phyloP scores from a whole-genome alignment of 2,888 invertebrate species.

The Scelioninae gen. 1 region DNA sequence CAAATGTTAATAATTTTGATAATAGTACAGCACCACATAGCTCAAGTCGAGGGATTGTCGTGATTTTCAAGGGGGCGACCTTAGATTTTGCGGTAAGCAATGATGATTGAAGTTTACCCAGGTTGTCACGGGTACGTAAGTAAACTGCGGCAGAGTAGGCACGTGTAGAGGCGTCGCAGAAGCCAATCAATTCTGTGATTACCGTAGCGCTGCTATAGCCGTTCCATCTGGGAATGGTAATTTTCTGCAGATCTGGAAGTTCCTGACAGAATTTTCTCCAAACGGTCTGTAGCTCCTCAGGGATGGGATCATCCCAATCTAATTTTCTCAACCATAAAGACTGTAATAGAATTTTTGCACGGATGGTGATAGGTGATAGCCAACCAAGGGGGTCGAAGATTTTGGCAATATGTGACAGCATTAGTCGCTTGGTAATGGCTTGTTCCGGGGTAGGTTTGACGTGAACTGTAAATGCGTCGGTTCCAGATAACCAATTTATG shows the following conservation, averaged over 20 bases:
- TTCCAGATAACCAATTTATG: not conserved
- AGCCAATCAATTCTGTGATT: not conserved
- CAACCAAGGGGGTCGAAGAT: slow-evolving; percentile 21
- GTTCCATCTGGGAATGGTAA: not conserved
- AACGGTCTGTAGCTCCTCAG: not conserved
- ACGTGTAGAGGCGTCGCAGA: not conserved
- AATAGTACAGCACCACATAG: not conserved
- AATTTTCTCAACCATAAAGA: slow-evolving; percentile 31
- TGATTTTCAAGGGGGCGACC: not conserved
- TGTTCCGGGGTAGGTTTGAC: not conserved
- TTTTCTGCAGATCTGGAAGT: not conserved
- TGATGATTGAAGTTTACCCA: not conserved
- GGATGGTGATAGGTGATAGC: not conserved
- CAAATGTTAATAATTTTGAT: not conserved
- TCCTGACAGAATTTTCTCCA: not conserved
- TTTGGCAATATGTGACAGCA: slow-evolving; percentile 6
- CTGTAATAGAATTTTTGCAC: slow-evolving; percentile 55
- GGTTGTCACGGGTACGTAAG: not conserved
- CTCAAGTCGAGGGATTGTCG: not conserved
- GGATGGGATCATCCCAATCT: slow-evolving; percentile 11
- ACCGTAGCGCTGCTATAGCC: not conserved
- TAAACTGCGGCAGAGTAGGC: not conserved
- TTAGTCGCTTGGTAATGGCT: not conserved
- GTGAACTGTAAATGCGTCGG: not conserved
- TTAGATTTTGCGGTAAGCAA: not conserved